Percentiles rank a stretch among this genome's conserved stretches.
phyloP scores from a whole-genome alignment of 1,140 invertebrate genomes.

The Drosophila varians region DNA sequence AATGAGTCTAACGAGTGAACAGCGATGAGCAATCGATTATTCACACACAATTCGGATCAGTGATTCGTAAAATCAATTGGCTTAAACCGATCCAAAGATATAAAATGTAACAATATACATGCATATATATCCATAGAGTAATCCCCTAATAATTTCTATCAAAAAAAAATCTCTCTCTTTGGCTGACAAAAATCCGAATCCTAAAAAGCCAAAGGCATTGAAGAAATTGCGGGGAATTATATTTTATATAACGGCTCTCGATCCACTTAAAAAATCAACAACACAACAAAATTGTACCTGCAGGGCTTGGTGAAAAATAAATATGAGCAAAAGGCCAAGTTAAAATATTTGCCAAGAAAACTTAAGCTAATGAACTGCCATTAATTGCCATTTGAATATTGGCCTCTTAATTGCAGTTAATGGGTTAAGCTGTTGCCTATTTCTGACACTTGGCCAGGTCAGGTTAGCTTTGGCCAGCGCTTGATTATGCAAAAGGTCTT shows the following conservation, averaged over 20 bases:
- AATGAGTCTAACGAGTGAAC: conserved; percentile 52
- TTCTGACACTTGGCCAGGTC: conserved; percentile 53
- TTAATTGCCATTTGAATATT: conserved; percentile 56
- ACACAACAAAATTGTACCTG: conserved; percentile 30
- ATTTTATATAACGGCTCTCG: conserved; percentile 74
- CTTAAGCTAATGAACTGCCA: conserved; percentile 75
- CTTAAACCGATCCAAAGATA: neutral
- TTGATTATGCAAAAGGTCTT: conserved; percentile 79
- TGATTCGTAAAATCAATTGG: conserved; percentile 21
- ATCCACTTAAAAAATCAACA: conserved; percentile 32
- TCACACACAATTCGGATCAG: conserved; percentile 9
- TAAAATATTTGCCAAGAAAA: conserved; percentile 66
- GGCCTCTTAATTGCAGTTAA: conserved; percentile 68
- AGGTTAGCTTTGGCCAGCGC: too few relatives aligned
- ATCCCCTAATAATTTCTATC: neutral
- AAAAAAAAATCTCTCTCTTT: too few relatives aligned
- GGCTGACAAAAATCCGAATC: too few relatives aligned
- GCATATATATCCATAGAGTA: neutral
- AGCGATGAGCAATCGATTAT: conserved; percentile 37
- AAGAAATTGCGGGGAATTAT: conserved; percentile 23
- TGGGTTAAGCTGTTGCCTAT: conserved; percentile 54
- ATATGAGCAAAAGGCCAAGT: conserved; percentile 22
- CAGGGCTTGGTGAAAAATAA: conserved; percentile 17
- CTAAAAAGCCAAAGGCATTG: conserved; percentile 10
- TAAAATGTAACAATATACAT: too few relatives aligned